Base-by-base conservation (phyloP, 2,113 vertebrate species). In the Notothenia rossii region DNA sequence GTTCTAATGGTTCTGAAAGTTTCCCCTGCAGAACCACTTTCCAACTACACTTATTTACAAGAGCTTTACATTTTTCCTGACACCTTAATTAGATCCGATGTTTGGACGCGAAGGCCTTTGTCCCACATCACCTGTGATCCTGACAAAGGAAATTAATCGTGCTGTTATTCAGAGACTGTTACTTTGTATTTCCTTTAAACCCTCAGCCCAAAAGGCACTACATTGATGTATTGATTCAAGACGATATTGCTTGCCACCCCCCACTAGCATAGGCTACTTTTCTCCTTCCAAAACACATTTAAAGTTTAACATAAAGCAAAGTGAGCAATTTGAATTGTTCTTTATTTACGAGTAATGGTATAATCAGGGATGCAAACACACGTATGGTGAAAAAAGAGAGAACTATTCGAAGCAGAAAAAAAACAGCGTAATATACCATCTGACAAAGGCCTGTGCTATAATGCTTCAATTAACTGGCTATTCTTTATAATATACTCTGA, bases 51-150 rank as follows among this genome's bases (percentile, higher is more conserved):
- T 40, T 22, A 25, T 56, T 69, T 56, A 61, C 63, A 75, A 43
- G 40, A 71, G 72, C 69, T 4, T 58, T 77, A 76, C 62, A 71
- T 86, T 82, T 40, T 82, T 68, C 55, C n/a, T 20, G 72, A 80
- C 81, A 82, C 70, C 43, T 77, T 86, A 82, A 91, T 86, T 77
- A 86, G 50, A 73, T 46, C 62, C 36, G 29, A 12, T 6, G 58
- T 36, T 65, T 49, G 20, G 65, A 75, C 29, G 53, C 61, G 58
- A 60, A 80, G 76, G 45, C 25, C 66, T 46, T 45, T 0, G 10
- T 72, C 60, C 72, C 46, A 40, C 75, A 65, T 64, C 20, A 56
- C 60, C 72, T 17, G 50, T 4, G 74, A 75, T 81, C 79, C 79
- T 45, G 45, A 72, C 29, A 54, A 61, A 72, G 51, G 48, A 80